Percentiles rank a stretch among this genome's conserved stretches.
Evolutionary conservation across 2,888 invertebrate species (phyloP).

Genomic region (Dermolepida albohirtum): DNA sequence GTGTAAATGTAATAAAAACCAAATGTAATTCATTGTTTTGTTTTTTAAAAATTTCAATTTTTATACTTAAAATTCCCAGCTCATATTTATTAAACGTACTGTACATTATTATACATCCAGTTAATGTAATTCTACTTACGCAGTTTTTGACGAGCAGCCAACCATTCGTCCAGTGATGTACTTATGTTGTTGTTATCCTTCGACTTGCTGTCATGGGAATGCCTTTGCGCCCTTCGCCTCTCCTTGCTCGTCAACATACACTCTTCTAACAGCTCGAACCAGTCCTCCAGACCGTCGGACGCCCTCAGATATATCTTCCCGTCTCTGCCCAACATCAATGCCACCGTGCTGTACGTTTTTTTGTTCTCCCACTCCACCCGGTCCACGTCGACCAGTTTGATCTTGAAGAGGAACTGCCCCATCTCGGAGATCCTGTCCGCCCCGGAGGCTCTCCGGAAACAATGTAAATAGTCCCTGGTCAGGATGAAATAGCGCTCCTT

Average conservation of each 20-base stretch:
- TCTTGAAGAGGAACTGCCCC: conserved; percentile 76
- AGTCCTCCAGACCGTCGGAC: conserved; percentile 72
- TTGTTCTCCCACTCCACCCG: conserved; percentile 76
- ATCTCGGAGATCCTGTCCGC: conserved; percentile 71
- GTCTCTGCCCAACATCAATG: conserved; percentile 68
- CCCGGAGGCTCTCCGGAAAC: conserved; percentile 73
- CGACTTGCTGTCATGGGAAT: conserved; percentile 65
- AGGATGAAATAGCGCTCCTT: conserved; percentile 76
- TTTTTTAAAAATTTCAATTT: too few relatives aligned
- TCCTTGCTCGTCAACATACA: conserved; percentile 75
- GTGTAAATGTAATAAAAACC: too few relatives aligned
- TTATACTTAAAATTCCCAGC: too few relatives aligned
- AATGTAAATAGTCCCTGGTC: conserved; percentile 74
- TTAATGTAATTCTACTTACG: conserved; percentile 56
- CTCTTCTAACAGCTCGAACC: conserved; percentile 75
- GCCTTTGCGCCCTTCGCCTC: conserved; percentile 69
- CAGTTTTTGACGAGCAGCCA: conserved; percentile 66
- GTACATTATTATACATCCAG: too few relatives aligned
- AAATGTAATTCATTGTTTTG: too few relatives aligned
- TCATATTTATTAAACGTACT: too few relatives aligned
- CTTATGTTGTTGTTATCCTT: conserved; percentile 63
- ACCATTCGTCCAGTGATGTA: conserved; percentile 69
- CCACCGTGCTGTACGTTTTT: conserved; percentile 73
- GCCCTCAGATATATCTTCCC: conserved; percentile 66
- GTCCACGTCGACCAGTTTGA: conserved; percentile 74